phyloP scores from a whole-genome alignment of 2,113 vertebrate species.

The Sarotherodon lohbergeri region DNA sequence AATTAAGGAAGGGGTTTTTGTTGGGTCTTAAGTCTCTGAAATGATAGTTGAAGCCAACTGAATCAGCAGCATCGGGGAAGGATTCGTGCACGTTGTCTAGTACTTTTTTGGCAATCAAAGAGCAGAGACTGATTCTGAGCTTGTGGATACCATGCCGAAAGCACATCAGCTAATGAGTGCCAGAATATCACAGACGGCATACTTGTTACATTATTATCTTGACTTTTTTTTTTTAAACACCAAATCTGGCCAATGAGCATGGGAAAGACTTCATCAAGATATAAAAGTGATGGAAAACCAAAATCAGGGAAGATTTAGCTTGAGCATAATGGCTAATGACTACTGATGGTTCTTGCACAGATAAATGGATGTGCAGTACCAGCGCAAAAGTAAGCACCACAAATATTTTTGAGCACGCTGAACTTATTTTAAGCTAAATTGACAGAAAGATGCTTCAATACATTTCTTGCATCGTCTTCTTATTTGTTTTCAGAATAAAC shows the following conservation, averaged over 20 bases:
- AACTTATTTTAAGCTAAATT: background rate
- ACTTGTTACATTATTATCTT: fast-evolving
- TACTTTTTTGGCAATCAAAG: background rate
- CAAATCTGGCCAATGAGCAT: background rate
- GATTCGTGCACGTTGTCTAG: background rate
- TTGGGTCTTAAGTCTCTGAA: background rate
- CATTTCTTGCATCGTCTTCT: background rate
- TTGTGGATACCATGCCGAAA: background rate
- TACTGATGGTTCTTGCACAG: background rate
- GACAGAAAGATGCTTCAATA: background rate
- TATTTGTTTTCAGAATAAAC: background rate
- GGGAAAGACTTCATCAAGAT: background rate
- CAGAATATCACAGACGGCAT: fast-evolving
- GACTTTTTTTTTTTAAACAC: background rate
- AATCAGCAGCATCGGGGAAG: background rate
- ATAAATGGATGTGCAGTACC: background rate
- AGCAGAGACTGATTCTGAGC: background rate
- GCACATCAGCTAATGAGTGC: background rate
- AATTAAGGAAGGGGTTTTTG: background rate
- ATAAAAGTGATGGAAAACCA: background rate
- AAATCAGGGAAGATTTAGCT: background rate
- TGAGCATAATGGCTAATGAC: background rate
- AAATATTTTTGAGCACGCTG: background rate
- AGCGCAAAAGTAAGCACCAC: background rate
- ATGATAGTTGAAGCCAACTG: background rate